Evolutionary conservation across 1,140 invertebrate genomes (phyloP), one percentile per base, ranked within the genome.

Genomic region (roundworm (Caenorhabditis elegans)): DNA sequence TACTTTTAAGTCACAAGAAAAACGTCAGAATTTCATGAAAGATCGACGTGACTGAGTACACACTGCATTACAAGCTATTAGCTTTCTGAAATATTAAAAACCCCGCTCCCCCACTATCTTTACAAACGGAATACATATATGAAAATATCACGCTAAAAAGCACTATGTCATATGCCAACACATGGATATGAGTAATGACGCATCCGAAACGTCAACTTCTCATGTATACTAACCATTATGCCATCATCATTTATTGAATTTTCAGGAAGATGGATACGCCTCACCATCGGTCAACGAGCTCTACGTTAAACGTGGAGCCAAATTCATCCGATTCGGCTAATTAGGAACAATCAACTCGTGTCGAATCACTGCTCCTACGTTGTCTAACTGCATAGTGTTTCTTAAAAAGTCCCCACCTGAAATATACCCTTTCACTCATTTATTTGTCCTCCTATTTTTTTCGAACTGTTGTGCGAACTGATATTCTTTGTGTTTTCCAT

Each of bases 271-370:
- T 39, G 60, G 60, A 70, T 70, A 70, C 26, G 60, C 55, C 4
- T 26, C 31, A 19, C 60, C 60, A 22, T 70, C 60, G 60, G 60
- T 70, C 34, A 70, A 70, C 19, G 60, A 70, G 17, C 60, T 70
- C 60, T 70, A 70, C 60, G 60, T 70, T 13, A 70, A 70, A 39
- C 60, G 60, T 39, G 78, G 78, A 24, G 78, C 78, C 78, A 79
- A 79, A 28, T 79, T 79, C 78, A 79, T 79, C 78, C 53, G 78
- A 31, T 79, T 79, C 55, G 78, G 78, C 24, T 79, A 79, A 51
- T 39, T 39, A 43, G 34, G 60, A 19, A 65, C 6, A 10, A 39
- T 26, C 22, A 34, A 26, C n/a, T n/a, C 36, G 78, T 22, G 53
- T 79, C 51, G 36, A 65, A 60, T 60, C 55, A 28, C 76, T 70